Percentiles rank a stretch among this genome's conserved stretches.
Evolutionary conservation across 35 echinoderm and acorn worm species (phyloP).

Genomic region (Apostichopus japonicus): DNA sequence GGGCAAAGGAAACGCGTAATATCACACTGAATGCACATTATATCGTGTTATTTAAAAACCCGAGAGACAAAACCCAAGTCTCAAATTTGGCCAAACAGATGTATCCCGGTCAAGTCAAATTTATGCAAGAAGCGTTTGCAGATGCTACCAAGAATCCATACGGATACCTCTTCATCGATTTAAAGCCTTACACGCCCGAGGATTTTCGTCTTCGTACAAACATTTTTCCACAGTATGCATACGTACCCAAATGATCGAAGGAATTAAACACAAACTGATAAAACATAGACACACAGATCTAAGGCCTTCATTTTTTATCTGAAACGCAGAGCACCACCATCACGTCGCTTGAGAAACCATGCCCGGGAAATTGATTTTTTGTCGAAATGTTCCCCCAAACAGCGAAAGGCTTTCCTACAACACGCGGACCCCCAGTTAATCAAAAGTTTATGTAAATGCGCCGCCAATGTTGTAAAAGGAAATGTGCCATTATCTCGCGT

Average conservation of each 20-base stretch:
- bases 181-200: not conserved
- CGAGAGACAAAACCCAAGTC: conserved; percentile 71
- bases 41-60: conserved; percentile 11
- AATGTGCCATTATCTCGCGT: not conserved
- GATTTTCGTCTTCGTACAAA: conserved; percentile 38
- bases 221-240: conserved; percentile 47
- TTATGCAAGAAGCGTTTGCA: conserved; percentile 51
- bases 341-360: conserved; percentile 3
- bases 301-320: not conserved
- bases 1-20: conserved; percentile 65
- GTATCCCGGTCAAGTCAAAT: conserved; percentile 46
- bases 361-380: not conserved
- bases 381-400: not conserved
- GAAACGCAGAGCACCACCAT: not conserved
- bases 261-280: not conserved
- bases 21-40: conserved; percentile 74
- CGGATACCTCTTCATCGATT: conserved; percentile 61
- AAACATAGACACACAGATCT: not conserved
- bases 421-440: not conserved
- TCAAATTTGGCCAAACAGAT: conserved; percentile 58
- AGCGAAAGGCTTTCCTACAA: not conserved
- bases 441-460: conserved; percentile 4
- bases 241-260: conserved; percentile 12
- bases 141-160: conserved; percentile 41
- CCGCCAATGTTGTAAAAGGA: conserved; percentile 27